Base-by-base conservation (phyloP, 1,140 invertebrate genomes). In the Anadara kagoshimensis region DNA sequence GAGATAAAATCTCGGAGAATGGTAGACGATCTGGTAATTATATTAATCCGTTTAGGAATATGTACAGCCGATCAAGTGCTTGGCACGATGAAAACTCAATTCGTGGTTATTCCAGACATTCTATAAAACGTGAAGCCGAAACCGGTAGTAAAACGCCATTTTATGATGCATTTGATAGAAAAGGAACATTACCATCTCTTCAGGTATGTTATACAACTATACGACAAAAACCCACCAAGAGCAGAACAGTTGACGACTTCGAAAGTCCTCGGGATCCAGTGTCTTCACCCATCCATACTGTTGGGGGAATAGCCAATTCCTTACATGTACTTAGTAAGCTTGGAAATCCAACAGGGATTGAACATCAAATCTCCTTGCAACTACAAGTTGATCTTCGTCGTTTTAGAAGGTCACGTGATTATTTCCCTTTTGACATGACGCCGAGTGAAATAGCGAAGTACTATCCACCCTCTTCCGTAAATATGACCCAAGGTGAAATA, bases 381-480 rank as follows among this genome's bases (percentile, higher is more conserved):
- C 76, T 81, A 47, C 75, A 81, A 58, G 63, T 76, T 11, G 77
- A 76, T 64, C 65, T 81, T 14, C 76, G 75, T 44, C 71, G 75
- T 24, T 81, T 75, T 44, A 69, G 76, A 41, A 81, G 72, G 64
- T 74, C 76, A 12, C 66, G 75, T n/a, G 76, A 81, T 56, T 81
- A 81, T 67, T 78, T 77, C 2, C 79, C 79, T 14, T 81, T 78
- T 26, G 79, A 81, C 49, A 75, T 81, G 24, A 77, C 71, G 24
- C 79, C 76, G 5, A 64, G 57, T 58, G 79, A 81, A 69, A 29
- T 81, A 58, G 76, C 76, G 0, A 81, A 81, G 29, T 78, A 78
- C 58, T 81, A 78, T 58, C 78, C 78, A n/a, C 74, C 76, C 4
- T 73, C 76, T 18, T 56, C 64, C 18, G 54, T 74, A 20, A 78